These are phyloP conservation scores for Andrena dorsata DNA, from an alignment of 2,888 invertebrate genomes.

Conservation along the genomic window DNA sequence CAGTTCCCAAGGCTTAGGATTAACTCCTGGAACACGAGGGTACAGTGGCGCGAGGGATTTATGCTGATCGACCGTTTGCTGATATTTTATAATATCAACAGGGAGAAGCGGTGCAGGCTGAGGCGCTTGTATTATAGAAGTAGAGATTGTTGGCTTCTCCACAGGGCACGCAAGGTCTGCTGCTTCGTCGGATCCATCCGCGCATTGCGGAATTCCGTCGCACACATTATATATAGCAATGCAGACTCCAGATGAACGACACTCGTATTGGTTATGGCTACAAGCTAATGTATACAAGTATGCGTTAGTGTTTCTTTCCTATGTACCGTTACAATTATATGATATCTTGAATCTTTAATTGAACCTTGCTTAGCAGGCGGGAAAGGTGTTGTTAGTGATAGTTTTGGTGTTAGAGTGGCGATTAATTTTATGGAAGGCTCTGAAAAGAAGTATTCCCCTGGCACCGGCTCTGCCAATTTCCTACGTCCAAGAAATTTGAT, in stretches of 20 bases:
- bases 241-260: constrained; percentile 94
- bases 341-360: constrained; percentile 13
- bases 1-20: constrained; percentile 75
- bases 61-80: constrained; percentile 76
- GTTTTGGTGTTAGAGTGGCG: constrained; percentile 73
- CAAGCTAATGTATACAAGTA: constrained; percentile 85
- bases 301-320: constrained; percentile 17
- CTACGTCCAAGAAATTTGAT: constrained; percentile 54
- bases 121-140: constrained; percentile 75
- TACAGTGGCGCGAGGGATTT: constrained; percentile 77
- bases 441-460: constrained; percentile 75
- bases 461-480: constrained; percentile 71
- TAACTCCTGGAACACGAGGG: constrained; percentile 69
- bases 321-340: background rate
- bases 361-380: constrained; percentile 74
- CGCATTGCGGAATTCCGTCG: constrained; percentile 96
- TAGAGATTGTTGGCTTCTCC: constrained; percentile 84
- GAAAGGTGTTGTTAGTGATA: constrained; percentile 68
- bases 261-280: constrained; percentile 95
- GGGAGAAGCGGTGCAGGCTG: constrained; percentile 69
- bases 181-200: constrained; percentile 96
- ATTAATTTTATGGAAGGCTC: constrained; percentile 70
- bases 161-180: constrained; percentile 92
- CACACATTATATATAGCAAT: constrained; percentile 98
- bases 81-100: constrained; percentile 76